A percentile compares a stretch with the other conserved stretches of the same genome.
Evolutionary conservation across 2,113 vertebrate species (phyloP).

Genomic region (Oncorhynchus mykiss): DNA sequence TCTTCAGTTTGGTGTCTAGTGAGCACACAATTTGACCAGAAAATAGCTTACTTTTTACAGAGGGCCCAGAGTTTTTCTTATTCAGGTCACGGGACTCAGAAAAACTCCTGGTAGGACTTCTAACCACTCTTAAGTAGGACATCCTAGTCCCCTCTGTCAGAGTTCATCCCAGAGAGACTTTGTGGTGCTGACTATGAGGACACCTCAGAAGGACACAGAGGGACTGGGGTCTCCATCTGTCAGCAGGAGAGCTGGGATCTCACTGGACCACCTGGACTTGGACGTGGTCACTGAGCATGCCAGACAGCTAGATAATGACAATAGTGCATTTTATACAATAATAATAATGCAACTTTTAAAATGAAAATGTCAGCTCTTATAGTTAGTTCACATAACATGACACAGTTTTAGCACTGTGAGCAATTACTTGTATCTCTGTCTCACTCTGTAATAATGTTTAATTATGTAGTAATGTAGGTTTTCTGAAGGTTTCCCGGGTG

Average conservation of each 20-base stretch:
- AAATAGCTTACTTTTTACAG: no score
- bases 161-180: conserved; percentile 84
- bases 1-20: no score
- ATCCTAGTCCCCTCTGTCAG: conserved; percentile 64
- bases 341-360: neutral
- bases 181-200: conserved; percentile 80
- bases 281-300: no score
- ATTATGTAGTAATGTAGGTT: neutral
- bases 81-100: neutral
- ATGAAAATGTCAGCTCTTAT: neutral
- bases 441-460: neutral
- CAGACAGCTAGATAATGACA: no score
- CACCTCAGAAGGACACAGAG: conserved; percentile 73
- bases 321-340: no score
- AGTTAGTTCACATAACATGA: no score
- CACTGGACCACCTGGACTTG: conserved; percentile 52
- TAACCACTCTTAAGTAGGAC: no score
- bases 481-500: conserved; percentile 87
- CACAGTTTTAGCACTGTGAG: no score
- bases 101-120: neutral
- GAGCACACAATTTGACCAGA: no score
- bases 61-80: neutral
- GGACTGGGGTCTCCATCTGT: neutral
- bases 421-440: no score
- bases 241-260: conserved; percentile 10